Base-by-base conservation (phyloP, 2,113 vertebrate species). In the Neotoma lepida region DNA sequence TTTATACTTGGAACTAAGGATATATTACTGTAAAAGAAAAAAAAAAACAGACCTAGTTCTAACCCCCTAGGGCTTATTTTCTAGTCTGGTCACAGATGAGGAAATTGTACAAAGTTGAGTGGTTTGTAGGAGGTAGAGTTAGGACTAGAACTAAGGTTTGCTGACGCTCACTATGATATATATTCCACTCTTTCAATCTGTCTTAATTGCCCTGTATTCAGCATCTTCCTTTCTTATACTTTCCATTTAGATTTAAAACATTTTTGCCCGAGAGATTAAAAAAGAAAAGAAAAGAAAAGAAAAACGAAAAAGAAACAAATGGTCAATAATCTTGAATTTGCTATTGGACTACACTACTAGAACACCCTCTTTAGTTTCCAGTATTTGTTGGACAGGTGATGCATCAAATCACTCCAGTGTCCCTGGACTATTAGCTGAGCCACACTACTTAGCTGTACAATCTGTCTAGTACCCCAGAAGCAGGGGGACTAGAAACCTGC, bases 391-490 rank as follows among this genome's bases (percentile, higher is more conserved):
- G 63, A 54, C 73, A 41, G 26, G 44, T 71, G 46, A 86, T 86
- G 22, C 3, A 28, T 63, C 84, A 90, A 64, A 68, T 90, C 66
- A 41, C 17, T 15, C 73, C 63, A 28, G 54, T 70, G 41, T 80
- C 26, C 41, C 26, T 91, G 73, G 82, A 46, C 66, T 86, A 54
- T 94, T 80, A 85, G 10, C 22, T 61, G 28, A 93, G 44, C 39
- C 90, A 87, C 46, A 86, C 9, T 56, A 49, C 35, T 90, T 95
- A 46, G 93, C 66, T 77, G 24, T 54, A 74, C 78, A 90, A 86
- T 30, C 35, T 77, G 7, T 80, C n/a, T 35, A 92, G 64, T 64
- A 80, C 85, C n/a, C 14, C 44, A 71, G 81, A 94, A 94, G 26
- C 64, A 90, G 61, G n/a, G 89, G 24, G 49, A 86, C 35, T 39